These are phyloP conservation scores for Todus mexicanus DNA, from an alignment of 2,797 vertebrate species.

Conservation along the genomic window DNA sequence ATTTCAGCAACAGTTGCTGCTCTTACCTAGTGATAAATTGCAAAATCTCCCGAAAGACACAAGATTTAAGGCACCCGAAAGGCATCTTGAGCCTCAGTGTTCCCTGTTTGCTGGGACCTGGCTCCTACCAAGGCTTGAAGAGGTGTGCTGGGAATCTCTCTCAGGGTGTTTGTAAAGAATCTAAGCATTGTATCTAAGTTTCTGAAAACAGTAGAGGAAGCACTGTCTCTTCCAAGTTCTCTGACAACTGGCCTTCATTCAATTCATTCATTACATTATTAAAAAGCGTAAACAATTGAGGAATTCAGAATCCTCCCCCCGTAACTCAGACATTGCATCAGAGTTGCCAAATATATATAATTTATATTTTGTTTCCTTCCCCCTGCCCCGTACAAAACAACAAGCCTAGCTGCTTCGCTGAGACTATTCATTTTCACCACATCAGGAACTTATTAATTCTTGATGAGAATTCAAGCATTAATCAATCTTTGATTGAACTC, in stretches of 20 bases:
- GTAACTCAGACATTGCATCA: not conserved
- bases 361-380: not conserved
- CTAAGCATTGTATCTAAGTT: accelerated
- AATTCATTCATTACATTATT: not conserved
- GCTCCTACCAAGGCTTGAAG: not conserved
- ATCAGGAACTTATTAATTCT: conserved; percentile 66
- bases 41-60: not conserved
- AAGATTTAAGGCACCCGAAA: not conserved
- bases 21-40: not conserved
- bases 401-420: conserved; percentile 17
- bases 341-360: not conserved
- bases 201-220: not conserved
- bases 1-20: not conserved
- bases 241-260: not conserved
- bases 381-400: not conserved
- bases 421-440: conserved; percentile 55
- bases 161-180: not conserved
- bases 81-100: not conserved
- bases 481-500: conserved; percentile 59
- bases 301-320: not conserved
- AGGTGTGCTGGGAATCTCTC: not conserved
- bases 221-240: not conserved
- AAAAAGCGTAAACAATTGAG: not conserved
- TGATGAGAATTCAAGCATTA: conserved; percentile 66
- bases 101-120: not conserved